Evolutionary conservation across 1,140 invertebrate species (phyloP).

Genomic region (Drosophila nasuta): DNA sequence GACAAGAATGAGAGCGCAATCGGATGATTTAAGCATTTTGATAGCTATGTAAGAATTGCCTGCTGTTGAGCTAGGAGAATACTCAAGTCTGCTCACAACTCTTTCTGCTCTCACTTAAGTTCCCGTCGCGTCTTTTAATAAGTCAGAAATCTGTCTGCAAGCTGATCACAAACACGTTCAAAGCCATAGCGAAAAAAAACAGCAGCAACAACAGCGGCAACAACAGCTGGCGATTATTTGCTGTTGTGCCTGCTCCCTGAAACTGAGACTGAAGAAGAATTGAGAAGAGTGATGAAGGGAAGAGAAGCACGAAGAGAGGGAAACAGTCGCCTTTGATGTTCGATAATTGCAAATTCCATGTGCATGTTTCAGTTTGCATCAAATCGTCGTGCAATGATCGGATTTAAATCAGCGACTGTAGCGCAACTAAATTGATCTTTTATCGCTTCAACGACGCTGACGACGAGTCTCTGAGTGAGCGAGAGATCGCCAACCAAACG

Average conservation of each 20-base stretch:
- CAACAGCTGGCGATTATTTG: constrained; percentile 25
- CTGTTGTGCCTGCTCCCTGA: not conserved
- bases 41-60: not conserved
- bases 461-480: not conserved
- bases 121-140: not conserved
- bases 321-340: constrained; percentile 65
- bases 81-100: not conserved
- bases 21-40: not conserved
- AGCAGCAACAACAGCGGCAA: too few species aligned
- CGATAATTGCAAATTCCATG: constrained; percentile 83
- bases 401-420: constrained; percentile 79
- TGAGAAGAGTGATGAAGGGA: not conserved
- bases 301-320: not conserved
- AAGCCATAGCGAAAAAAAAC: not conserved
- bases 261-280: not conserved
- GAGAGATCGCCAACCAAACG: not conserved
- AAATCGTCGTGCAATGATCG: constrained; percentile 81
- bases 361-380: constrained; percentile 82
- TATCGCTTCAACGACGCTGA: constrained; percentile 76
- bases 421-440: constrained; percentile 84
- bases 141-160: not conserved
- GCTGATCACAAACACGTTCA: constrained; percentile 22
- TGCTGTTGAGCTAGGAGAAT: not conserved
- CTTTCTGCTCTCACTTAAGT: not conserved
- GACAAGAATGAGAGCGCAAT: too few species aligned